Conservation (phyloP, 2,797 vertebrate species). For the Artibeus jamaicensis region DNA sequence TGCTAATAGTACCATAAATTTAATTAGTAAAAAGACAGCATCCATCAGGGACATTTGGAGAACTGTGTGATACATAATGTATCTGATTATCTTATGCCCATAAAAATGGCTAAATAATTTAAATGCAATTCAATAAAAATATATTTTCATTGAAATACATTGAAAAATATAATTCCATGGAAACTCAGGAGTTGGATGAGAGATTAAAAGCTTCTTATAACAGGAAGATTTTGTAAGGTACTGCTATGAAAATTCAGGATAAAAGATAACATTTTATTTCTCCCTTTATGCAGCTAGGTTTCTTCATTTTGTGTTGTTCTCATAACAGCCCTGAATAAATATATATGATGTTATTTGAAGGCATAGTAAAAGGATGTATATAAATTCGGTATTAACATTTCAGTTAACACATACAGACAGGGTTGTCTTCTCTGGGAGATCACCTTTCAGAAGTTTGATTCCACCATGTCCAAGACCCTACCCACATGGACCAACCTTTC, state of each 20-base stretch:
- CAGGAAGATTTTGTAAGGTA: conserved; percentile 73
- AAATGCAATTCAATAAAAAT: conserved; percentile 79
- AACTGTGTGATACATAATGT: conserved; percentile 74
- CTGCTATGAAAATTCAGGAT: conserved; percentile 69
- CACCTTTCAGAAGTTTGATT: conserved; percentile 52
- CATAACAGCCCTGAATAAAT: conserved; percentile 66
- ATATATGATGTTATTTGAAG: conserved; percentile 65
- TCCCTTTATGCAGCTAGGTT: conserved; percentile 70
- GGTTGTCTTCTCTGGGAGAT: background rate
- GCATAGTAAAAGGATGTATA: conserved; percentile 58
- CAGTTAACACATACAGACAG: conserved; percentile 37
- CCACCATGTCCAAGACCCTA: background rate
- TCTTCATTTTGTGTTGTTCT: conserved; percentile 67
- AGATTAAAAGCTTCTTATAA: conserved; percentile 80
- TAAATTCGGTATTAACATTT: conserved; percentile 30
- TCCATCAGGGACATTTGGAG: conserved; percentile 63
- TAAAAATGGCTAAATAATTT: conserved; percentile 82
- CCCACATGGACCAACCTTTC: background rate
- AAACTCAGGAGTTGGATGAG: conserved; percentile 68
- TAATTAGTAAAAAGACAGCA: conserved; percentile 76
- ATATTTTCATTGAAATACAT: conserved; percentile 69
- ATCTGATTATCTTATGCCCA: conserved; percentile 79
- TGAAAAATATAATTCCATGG: too few species aligned
- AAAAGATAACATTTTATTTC: conserved; percentile 74
- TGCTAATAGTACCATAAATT: conserved; percentile 67